Base-by-base conservation (phyloP, 2,888 invertebrate species). In the Molorchus minor region DNA sequence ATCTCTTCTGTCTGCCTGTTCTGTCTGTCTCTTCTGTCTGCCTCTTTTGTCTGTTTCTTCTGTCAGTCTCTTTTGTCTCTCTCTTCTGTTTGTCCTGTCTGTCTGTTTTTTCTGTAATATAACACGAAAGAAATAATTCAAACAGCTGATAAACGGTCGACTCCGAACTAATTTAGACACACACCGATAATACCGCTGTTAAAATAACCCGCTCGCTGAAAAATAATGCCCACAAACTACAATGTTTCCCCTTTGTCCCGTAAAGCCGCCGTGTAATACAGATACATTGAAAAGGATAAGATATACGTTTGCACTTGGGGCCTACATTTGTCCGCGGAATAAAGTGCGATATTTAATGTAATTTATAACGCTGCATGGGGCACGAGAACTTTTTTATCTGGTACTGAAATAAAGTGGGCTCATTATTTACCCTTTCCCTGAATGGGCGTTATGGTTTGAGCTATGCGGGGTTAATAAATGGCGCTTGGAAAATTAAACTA, bases 131-230 rank as follows among this genome's bases (percentile, higher is more conserved):
- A 49, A 38, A 16, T 49, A 38, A 49, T 40, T 49, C 10, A 25
- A 40, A 15, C 33, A 38, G 17, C 15, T 25, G 38, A 49, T 16
- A 29, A 38, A 38, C 25, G 38, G 49, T 49, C 38, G 36, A 8
- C 36, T 49, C 33, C 15, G 33, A 2, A 40, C 41, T 41, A 52
- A 52, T 52, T 52, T 41, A 52, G 52, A 52, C 41, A 20, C 19
- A 52, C 41, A 16, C 41, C 20, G 52, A 41, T 41, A 41, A 52
- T 41, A 15, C 41, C 52, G 13, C 41, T 30, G 41, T 36, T 52
- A 52, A 41, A 52, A 52, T 41, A 41, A 30, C 36, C 21, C 29
- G 16, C 19, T 29, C 41, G 38, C 49, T 17, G 29, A 40, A 36
- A 52, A 52, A 52, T 47, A 47, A 19, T 35, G 13, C 12, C 5